These are phyloP conservation scores for silkworm (Bombyx mori) DNA, from an alignment of 1,140 invertebrate species.

Conservation along the genomic window DNA sequence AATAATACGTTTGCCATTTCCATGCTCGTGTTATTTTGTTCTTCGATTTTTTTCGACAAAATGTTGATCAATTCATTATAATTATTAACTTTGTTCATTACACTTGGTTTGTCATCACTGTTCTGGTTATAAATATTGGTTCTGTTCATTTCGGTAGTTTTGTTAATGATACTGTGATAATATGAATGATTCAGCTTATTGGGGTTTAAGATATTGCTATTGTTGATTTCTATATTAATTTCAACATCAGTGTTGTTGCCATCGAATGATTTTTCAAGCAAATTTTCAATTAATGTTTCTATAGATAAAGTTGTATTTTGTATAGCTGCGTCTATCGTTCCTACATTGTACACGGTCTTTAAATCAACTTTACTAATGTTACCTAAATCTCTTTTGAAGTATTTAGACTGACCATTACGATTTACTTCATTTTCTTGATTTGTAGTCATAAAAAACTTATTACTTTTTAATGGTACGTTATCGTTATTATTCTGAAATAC, in stretches of 20 bases:
- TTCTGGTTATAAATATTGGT: too few relatives aligned
- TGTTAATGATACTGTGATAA: background rate
- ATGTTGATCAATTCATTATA: conserved; percentile 27
- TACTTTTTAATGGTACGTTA: background rate
- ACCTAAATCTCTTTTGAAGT: conserved; percentile 33
- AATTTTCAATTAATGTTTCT: conserved; percentile 38
- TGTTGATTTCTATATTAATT: conserved; percentile 1
- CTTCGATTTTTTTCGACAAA: conserved; percentile 35
- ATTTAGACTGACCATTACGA: conserved; percentile 22
- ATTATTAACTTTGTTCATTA: conserved; percentile 3
- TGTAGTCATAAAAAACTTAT: conserved; percentile 5
- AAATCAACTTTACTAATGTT: conserved; percentile 15
- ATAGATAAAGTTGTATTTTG: conserved; percentile 25
- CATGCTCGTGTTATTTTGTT: conserved; percentile 34
- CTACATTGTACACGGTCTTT: conserved; percentile 18
- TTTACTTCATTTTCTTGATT: conserved; percentile 17
- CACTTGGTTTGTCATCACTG: too few relatives aligned
- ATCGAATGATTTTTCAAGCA: conserved; percentile 32
- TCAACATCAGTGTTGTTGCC: background rate
- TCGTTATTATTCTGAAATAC: too few relatives aligned
- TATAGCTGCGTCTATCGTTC: conserved; percentile 13
- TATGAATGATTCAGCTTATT: background rate
- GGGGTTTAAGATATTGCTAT: background rate
- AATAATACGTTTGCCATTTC: conserved; percentile 24
- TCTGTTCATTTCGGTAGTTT: background rate